These are phyloP conservation scores for Drosophila ezoana DNA, from an alignment of 2,888 invertebrate species.

Conservation along the genomic window DNA sequence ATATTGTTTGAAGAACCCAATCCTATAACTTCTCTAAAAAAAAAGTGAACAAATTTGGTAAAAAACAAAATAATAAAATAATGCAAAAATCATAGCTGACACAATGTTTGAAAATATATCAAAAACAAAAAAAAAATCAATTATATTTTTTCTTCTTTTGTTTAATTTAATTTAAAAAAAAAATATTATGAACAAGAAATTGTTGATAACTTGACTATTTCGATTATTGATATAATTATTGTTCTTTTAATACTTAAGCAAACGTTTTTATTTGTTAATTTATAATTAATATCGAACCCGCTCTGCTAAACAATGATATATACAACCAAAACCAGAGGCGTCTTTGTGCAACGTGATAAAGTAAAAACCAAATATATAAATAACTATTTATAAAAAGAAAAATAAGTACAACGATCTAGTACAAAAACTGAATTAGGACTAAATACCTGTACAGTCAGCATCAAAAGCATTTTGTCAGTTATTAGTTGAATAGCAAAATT, in stretches of 20 bases:
- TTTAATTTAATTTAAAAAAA: conserved; percentile 37
- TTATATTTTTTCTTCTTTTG: conserved; percentile 41
- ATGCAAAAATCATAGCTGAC: conserved; percentile 84
- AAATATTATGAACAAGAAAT: conserved; percentile 50
- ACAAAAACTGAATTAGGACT: conserved; percentile 54
- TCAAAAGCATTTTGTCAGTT: conserved; percentile 86
- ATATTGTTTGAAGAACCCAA: conserved; percentile 33
- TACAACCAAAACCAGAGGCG: conserved; percentile 51
- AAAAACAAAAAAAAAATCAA: conserved; percentile 33
- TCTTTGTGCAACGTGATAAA: conserved; percentile 35
- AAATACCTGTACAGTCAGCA: conserved; percentile 81
- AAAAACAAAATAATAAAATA: conserved; percentile 41
- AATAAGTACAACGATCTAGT: conserved; percentile 47
- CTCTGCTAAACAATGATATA: conserved; percentile 49
- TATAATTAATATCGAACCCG: conserved; percentile 63
- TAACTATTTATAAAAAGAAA: conserved; percentile 27
- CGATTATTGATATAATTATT: conserved; percentile 66
- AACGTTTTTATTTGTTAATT: conserved; percentile 75
- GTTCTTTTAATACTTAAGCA: conserved; percentile 72
- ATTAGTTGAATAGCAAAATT: conserved; percentile 71
- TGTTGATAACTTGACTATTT: conserved; percentile 72
- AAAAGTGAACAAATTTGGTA: conserved; percentile 54
- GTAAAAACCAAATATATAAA: conserved; percentile 43
- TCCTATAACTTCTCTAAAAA: conserved; percentile 25
- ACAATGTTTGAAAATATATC: conserved; percentile 83